Evolutionary conservation across 2,113 vertebrate species (phyloP).

Genomic region (Edolisoma coerulescens): DNA sequence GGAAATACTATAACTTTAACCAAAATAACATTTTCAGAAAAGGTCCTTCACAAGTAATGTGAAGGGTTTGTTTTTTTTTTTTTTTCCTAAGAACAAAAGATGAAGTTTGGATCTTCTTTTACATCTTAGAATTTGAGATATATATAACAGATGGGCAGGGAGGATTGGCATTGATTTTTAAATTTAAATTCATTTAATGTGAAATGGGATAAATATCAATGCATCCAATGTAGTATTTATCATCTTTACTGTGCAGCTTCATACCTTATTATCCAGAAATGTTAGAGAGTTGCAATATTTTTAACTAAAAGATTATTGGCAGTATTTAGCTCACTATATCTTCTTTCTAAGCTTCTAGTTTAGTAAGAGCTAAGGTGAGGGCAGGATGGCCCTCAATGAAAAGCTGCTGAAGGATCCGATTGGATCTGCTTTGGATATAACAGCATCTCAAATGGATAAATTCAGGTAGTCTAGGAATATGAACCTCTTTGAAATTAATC

Average conservation of each 20-base stretch:
- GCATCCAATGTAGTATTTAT: neutral
- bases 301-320: neutral
- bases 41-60: neutral
- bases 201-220: neutral
- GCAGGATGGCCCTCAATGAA: neutral
- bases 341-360: neutral
- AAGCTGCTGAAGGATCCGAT: neutral
- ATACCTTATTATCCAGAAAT: neutral
- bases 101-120: neutral
- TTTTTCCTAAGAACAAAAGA: neutral
- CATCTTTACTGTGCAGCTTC: neutral
- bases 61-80: accelerated
- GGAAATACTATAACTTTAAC: neutral
- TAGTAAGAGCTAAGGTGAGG: neutral
- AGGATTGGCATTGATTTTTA: neutral
- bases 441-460: neutral
- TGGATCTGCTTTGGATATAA: neutral
- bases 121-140: neutral
- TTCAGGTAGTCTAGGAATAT: neutral
- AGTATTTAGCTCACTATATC: neutral
- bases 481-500: neutral
- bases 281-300: neutral
- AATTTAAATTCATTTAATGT: neutral
- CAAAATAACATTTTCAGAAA: neutral
- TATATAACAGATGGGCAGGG: neutral